These are phyloP conservation scores for Hippocampus abdominalis DNA, from an alignment of 2,113 vertebrate species.

Conservation along the genomic window DNA sequence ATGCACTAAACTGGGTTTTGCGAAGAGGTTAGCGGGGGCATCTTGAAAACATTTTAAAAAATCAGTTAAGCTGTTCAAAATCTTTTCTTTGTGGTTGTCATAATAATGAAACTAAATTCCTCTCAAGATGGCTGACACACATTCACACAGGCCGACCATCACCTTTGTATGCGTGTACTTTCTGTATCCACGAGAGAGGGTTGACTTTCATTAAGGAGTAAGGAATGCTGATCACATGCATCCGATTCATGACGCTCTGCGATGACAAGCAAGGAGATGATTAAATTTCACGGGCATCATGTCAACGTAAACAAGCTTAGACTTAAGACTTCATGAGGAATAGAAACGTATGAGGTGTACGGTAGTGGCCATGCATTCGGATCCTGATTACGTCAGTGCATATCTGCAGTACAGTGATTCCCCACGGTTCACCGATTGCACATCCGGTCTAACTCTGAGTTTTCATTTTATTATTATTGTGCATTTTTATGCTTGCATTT, in stretches of 20 bases:
- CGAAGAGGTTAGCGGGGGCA: too few species aligned
- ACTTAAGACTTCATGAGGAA: conserved; percentile 6
- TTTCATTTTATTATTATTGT: too few species aligned
- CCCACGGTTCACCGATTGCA: too few species aligned
- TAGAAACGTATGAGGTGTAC: too few species aligned
- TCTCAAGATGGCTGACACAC: background rate
- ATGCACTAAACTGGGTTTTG: too few species aligned
- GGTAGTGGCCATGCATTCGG: background rate
- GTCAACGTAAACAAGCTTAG: conserved; percentile 9
- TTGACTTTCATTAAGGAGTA: conserved; percentile 98
- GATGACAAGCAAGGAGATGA: conserved; percentile 19
- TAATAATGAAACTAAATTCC: background rate
- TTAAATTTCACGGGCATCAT: conserved; percentile 2
- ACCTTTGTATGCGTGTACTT: conserved; percentile 93
- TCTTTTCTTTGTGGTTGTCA: too few species aligned
- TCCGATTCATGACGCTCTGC: conserved; percentile 91
- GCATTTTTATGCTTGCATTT: too few species aligned
- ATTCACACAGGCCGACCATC: conserved; percentile 1
- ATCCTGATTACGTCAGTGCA: background rate
- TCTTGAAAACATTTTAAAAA: too few species aligned
- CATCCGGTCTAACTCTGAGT: too few species aligned
- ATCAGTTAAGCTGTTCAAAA: too few species aligned
- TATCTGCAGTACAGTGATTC: background rate
- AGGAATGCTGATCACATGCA: conserved; percentile 94
- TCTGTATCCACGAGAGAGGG: conserved; percentile 97